Evolutionary conservation across 2,113 vertebrate species (phyloP).

Genomic region (Passer montanus): DNA sequence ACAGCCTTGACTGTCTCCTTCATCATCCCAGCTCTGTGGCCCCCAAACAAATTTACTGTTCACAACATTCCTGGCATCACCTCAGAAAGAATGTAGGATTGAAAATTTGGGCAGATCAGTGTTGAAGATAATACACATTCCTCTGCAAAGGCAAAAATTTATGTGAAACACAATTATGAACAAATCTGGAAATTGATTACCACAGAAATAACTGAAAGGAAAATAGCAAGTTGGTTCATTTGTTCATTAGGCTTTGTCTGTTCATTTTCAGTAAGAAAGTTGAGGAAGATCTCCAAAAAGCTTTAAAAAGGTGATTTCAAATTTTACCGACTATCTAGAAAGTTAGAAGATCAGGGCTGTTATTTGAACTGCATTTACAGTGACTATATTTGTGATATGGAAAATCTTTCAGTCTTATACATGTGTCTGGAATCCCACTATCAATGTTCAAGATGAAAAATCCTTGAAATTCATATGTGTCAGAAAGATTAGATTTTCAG

Average conservation of each 20-base stretch:
- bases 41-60: not conserved
- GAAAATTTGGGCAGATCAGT: not conserved
- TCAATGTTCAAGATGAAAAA: constrained; percentile 6
- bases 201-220: not conserved
- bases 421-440: not conserved
- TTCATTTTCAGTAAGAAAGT: not conserved
- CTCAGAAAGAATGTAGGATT: not conserved
- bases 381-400: not conserved
- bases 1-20: not conserved
- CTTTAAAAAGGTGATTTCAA: not conserved
- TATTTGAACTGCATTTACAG: not conserved
- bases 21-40: not conserved
- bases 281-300: not conserved
- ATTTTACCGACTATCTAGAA: not conserved
- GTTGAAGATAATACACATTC: not conserved
- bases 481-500: constrained; percentile 9
- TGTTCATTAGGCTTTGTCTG: not conserved
- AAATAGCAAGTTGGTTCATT: accelerated
- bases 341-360: not conserved
- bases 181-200: not conserved
- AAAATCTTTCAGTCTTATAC: not conserved
- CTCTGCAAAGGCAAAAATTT: not conserved
- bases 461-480: not conserved
- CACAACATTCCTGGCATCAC: not conserved
- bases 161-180: not conserved